Base-by-base conservation (phyloP, 2,888 invertebrate species). In the Eupelmus urozonus region DNA sequence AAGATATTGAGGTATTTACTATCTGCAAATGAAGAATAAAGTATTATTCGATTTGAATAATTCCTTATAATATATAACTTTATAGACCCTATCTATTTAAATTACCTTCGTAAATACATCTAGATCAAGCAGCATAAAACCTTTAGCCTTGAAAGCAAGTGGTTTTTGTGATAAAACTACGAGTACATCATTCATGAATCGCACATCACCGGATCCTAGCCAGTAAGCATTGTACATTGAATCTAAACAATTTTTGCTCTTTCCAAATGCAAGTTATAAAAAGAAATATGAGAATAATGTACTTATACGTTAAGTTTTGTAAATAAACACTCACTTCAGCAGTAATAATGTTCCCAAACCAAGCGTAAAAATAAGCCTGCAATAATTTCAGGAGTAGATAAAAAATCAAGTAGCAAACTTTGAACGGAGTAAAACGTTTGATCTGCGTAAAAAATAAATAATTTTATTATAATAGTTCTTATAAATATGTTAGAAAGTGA, bases 281-380 rank as follows among this genome's bases (percentile, higher is more conserved):
- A 13, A 20, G 20, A 20, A 4, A 1, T 18, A 51, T 20, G 18
- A 18, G 18, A 13, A 45, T 45, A 45, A 45, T 13, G 13, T 2
- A 9, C 13, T 45, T 16, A 2, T 13, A 9, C 45, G 9, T 7
- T 51, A 45, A 45, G 2, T 51, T 51, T 51, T 93, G 92, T 73
- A 93, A 92, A 45, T 13, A 7, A 2, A 34, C 67, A 80, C 66
- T 76, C 40, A 85, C 85, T 76, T 84, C 83, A 0, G 66, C 40
- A 2, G 77, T 76, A 34, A 85, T 75, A 11, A 81, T 34, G 27
- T 70, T 71, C 29, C 85, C 85, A 49, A 78, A 82, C 85, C 83
- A 85, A 27, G 83, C 79, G 9, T 84, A 85, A 29, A 82, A 67
- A 7, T 82, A 85, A 4, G 84, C 82, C 78, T 84, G 85, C 25